Percentiles rank a stretch among this genome's conserved stretches.
Evolutionary conservation across 2,888 invertebrate genomes (phyloP).

Genomic region (Ophion costatus): DNA sequence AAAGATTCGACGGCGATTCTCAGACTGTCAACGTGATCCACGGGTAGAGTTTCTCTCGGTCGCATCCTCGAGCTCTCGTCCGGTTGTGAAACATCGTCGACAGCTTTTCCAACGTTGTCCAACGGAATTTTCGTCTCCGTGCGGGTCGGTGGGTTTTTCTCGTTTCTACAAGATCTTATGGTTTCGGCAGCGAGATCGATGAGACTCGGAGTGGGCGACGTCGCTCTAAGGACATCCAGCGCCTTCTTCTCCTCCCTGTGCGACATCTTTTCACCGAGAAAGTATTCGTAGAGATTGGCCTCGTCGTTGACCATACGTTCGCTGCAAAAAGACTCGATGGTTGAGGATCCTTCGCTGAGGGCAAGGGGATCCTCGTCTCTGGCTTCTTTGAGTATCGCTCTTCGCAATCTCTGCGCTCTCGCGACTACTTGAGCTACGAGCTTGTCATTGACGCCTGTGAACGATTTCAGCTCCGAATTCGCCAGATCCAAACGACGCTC

Average conservation of each 20-base stretch:
- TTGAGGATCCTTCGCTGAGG: constrained; percentile 68
- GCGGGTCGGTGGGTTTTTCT: constrained; percentile 14
- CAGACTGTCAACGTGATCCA: constrained; percentile 82
- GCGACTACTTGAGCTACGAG: constrained; percentile 77
- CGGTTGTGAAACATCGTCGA: constrained; percentile 29
- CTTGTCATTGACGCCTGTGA: constrained; percentile 74
- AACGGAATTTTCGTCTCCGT: not conserved
- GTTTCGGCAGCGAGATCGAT: constrained; percentile 73
- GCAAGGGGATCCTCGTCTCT: constrained; percentile 72
- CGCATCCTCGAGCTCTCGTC: not conserved
- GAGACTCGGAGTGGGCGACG: constrained; percentile 81
- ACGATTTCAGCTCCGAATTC: constrained; percentile 66
- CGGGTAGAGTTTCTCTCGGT: constrained; percentile 66
- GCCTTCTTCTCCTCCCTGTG: constrained; percentile 81
- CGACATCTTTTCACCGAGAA: constrained; percentile 82
- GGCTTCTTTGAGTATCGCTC: constrained; percentile 76
- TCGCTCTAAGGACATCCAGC: constrained; percentile 81
- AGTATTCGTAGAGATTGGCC: constrained; percentile 74
- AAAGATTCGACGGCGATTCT: constrained; percentile 83
- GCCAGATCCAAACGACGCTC: constrained; percentile 66
- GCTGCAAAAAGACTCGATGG: constrained; percentile 65
- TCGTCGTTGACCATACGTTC: constrained; percentile 67
- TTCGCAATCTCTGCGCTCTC: constrained; percentile 77
- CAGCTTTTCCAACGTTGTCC: not conserved
- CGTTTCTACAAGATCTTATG: constrained; percentile 64